A percentile compares a stretch with the other conserved stretches of the same genome.
phyloP scores from a whole-genome alignment of 2,888 invertebrate genomes.

The Agrochola lota region DNA sequence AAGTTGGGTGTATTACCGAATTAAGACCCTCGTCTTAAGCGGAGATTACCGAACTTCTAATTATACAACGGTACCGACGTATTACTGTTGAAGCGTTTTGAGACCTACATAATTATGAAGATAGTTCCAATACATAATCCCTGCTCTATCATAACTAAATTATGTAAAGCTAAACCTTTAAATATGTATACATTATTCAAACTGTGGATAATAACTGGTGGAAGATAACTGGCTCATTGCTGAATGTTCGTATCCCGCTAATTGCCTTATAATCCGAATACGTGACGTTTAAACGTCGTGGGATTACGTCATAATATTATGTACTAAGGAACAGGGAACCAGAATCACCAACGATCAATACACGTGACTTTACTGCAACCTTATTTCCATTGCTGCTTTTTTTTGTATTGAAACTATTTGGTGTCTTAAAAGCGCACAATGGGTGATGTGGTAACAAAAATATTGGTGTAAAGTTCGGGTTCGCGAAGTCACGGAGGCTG shows the following conservation, averaged over 20 bases:
- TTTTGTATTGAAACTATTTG: not conserved
- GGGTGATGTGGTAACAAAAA: not conserved
- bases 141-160: slow-evolving; percentile 36
- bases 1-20: slow-evolving; percentile 27
- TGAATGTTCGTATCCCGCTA: slow-evolving; percentile 74
- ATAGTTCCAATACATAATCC: slow-evolving; percentile 45
- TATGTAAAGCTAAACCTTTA: slow-evolving; percentile 52
- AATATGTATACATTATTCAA: slow-evolving; percentile 62
- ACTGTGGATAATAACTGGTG: slow-evolving; percentile 59
- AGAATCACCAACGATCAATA: slow-evolving; percentile 12
- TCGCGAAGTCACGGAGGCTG: slow-evolving; percentile 13
- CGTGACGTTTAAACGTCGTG: slow-evolving; percentile 78
- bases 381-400: slow-evolving; percentile 23
- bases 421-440: slow-evolving; percentile 2
- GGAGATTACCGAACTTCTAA: slow-evolving; percentile 47
- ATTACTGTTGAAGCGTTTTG: slow-evolving; percentile 33
- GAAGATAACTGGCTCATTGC: slow-evolving; percentile 62
- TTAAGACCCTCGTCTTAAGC: slow-evolving; percentile 39
- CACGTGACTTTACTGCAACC: slow-evolving; percentile 1
- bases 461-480: not conserved
- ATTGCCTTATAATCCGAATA: slow-evolving; percentile 83
- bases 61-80: slow-evolving; percentile 18
- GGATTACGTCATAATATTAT: slow-evolving; percentile 73
- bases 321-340: slow-evolving; percentile 24
- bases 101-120: slow-evolving; percentile 39